phyloP scores from a whole-genome alignment of 1,140 invertebrate species.

The Aphis craccivora region DNA sequence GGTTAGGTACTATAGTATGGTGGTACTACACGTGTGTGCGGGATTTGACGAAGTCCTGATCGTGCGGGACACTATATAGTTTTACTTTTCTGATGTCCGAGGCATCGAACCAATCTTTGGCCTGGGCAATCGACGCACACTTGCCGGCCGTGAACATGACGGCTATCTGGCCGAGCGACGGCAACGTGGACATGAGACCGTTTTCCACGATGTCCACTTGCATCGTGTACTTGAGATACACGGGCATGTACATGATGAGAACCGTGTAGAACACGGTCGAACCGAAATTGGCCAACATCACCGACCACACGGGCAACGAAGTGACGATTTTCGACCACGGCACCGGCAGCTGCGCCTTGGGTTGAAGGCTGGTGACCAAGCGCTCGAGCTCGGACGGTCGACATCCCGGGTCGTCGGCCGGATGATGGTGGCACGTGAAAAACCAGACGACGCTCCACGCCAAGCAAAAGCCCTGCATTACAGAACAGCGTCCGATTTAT shows the following conservation, averaged over 20 bases:
- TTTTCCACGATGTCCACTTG: neutral
- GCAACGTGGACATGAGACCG: constrained; percentile 2
- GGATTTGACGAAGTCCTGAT: neutral
- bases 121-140: neutral
- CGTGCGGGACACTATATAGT: neutral
- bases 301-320: neutral
- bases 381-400: neutral
- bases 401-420: neutral
- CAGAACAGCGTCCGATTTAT: neutral
- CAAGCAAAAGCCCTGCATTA: neutral
- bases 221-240: neutral
- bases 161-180: neutral
- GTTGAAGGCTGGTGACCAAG: neutral
- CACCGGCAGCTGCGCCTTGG: neutral
- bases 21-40: no score
- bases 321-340: neutral
- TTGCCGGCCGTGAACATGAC: neutral
- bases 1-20: no score
- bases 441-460: neutral
- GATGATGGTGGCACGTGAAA: neutral
- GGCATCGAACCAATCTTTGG: neutral
- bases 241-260: constrained; percentile 21
- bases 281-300: constrained; percentile 27
- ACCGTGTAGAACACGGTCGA: constrained; percentile 31
- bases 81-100: constrained; percentile 41